Conservation (phyloP, 1,140 invertebrate genomes). For the Delia radicum region DNA sequence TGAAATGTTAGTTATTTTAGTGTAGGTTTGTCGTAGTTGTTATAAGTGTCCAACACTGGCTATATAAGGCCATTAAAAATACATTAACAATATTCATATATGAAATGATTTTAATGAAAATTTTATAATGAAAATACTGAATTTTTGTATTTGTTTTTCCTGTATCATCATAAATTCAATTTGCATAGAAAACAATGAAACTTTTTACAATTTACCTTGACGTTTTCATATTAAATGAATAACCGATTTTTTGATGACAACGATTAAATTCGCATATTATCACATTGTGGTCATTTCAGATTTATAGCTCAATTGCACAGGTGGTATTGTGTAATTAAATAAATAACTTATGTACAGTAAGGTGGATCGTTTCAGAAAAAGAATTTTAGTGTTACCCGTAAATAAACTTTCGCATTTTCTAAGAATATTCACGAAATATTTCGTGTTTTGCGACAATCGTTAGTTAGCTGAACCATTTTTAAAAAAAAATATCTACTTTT, state of each 20-base stretch:
- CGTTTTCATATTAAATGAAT: not conserved
- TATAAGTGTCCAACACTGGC: not conserved
- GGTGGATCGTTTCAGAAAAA: too few species aligned
- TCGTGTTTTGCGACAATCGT: too few species aligned
- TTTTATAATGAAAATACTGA: not conserved
- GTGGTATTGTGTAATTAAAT: too few species aligned
- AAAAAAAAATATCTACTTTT: too few species aligned
- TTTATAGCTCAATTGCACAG: too few species aligned
- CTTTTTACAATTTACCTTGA: not conserved
- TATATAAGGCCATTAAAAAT: conserved; percentile 1
- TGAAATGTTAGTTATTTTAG: not conserved
- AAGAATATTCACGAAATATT: too few species aligned
- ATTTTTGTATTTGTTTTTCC: not conserved
- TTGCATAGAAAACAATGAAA: not conserved
- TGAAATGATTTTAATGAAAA: not conserved
- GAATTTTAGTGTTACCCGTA: too few species aligned
- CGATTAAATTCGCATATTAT: not conserved
- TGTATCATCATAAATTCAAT: not conserved
- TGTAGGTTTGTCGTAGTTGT: not conserved
- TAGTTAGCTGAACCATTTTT: too few species aligned
- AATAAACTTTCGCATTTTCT: too few species aligned
- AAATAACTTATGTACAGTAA: too few species aligned
- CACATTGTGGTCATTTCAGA: not conserved
- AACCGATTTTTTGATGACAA: not conserved
- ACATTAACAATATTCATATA: not conserved